Conservation (phyloP, 1,140 invertebrate genomes). For the Drosophila varians region DNA sequence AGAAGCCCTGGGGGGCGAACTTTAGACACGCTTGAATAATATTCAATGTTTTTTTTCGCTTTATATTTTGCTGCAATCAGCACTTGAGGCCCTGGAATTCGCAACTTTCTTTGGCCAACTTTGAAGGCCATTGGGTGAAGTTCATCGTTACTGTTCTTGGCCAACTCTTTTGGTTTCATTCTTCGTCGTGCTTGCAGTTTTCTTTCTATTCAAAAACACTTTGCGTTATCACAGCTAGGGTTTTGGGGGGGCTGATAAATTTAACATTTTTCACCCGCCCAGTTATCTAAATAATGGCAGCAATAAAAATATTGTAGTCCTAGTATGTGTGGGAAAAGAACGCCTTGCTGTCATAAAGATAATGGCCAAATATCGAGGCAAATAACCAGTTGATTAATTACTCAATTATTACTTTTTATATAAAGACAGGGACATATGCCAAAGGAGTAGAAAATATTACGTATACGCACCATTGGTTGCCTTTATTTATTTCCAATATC, state of each 20-base stretch:
- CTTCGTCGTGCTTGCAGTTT: conserved; percentile 30
- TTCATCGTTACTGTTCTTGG: conserved; percentile 58
- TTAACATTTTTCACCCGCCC: conserved; percentile 19
- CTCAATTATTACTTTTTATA: conserved; percentile 26
- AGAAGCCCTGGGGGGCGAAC: conserved; percentile 23
- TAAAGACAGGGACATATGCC: conserved; percentile 11
- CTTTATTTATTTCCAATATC: too few species aligned
- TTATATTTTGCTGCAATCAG: conserved; percentile 46
- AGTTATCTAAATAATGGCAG: conserved; percentile 66
- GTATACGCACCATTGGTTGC: too few species aligned
- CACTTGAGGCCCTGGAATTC: conserved; percentile 32
- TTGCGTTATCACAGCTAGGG: conserved; percentile 46
- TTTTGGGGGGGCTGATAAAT: conserved; percentile 37
- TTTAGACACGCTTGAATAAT: conserved; percentile 34
- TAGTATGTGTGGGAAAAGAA: conserved; percentile 18
- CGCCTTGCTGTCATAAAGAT: conserved; percentile 56
- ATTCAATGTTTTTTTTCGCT: conserved; percentile 18
- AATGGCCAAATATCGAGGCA: conserved; percentile 38
- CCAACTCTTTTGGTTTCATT: conserved; percentile 18
- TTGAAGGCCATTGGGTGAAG: conserved; percentile 56
- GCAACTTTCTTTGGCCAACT: conserved; percentile 45
- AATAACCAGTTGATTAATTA: conserved; percentile 68
- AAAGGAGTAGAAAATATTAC: neutral
- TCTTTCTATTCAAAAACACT: conserved; percentile 18
- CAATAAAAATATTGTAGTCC: conserved; percentile 27